Base-by-base conservation (phyloP, 2,113 vertebrate genomes). In the Amphiprion percula region DNA sequence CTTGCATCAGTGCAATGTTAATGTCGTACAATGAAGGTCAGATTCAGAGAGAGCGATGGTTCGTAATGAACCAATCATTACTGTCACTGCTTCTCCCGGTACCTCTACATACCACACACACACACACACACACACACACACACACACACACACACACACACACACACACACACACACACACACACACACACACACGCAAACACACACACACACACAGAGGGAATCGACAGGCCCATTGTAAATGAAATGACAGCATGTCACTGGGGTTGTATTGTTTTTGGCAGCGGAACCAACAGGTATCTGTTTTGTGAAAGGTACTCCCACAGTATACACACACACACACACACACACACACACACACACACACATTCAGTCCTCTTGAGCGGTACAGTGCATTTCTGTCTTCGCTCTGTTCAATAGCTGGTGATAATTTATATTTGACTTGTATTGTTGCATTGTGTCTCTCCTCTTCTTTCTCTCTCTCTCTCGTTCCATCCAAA, bases 381-480 rank as follows among this genome's bases (percentile, higher is more conserved):
- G 3, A 41, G 62, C 37, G 0, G 0, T 49, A 56, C 82, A 26
- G 55, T 65, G 84, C 49, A 60, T 59, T 37, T 84, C 82, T 85
- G 77, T 94, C 93, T 92, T 85, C 88, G 87, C 91, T 93, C 95
- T 91, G 95, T 95, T 97, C 95, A 96, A 93, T 92, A 93, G 95
- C 93, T 88, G 84, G 95, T 93, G 94, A 97, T 96, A 91, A 96
- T 96, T 98, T 94, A 95, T 95, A 95, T 96, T 95, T 97, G 95
- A 97, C 95, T 96, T 92, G 94, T 95, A 96, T 97, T 97, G 96
- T 96, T 95, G 94, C 76, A 60, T 85, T 87, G 77, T 87, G 46
- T 88, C 92, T 92, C 92, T 92, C 94, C 30, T 92, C 94, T 46
- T 72, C 77, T 80, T 15, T 76, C 58, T 44, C 76, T 65, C 77